These are phyloP conservation scores for Sialis lutaria DNA, from an alignment of 2,888 invertebrate genomes.

Conservation along the genomic window DNA sequence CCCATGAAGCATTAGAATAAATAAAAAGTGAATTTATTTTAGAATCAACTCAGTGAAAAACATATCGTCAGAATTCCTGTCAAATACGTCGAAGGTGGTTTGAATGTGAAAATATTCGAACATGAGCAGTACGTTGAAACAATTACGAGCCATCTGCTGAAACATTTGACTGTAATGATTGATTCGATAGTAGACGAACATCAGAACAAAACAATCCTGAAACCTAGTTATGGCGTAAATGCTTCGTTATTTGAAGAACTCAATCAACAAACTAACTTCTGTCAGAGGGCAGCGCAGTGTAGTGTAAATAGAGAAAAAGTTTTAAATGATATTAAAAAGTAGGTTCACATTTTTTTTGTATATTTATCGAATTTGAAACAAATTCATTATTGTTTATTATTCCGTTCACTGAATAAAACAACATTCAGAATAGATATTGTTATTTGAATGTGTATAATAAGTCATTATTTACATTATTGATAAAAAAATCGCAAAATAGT, in stretches of 20 bases:
- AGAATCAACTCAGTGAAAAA: conserved; percentile 55
- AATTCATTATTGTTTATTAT: no score
- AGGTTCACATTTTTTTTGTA: conserved; percentile 17
- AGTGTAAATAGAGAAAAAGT: conserved; percentile 51
- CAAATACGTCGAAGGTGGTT: conserved; percentile 30
- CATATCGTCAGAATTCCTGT: conserved; percentile 46
- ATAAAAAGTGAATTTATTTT: conserved; percentile 12
- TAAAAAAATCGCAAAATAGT: no score
- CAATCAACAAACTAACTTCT: conserved; percentile 52
- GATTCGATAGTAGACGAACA: conserved; percentile 52
- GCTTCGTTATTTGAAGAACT: conserved; percentile 46
- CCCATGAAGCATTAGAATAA: no score
- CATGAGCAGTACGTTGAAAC: conserved; percentile 44
- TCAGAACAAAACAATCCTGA: conserved; percentile 34
- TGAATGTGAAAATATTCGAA: conserved; percentile 33
- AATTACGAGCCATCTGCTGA: conserved; percentile 45
- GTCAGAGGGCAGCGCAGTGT: conserved; percentile 51
- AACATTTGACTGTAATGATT: conserved; percentile 48
- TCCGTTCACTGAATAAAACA: no score
- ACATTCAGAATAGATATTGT: no score
- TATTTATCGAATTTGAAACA: neutral
- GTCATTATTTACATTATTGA: no score
- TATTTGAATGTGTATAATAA: no score
- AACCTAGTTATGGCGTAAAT: conserved; percentile 43
- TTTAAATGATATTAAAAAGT: conserved; percentile 48